Evolutionary conservation across 2,113 vertebrate genomes (phyloP).

Genomic region (Crotalus helleri): DNA sequence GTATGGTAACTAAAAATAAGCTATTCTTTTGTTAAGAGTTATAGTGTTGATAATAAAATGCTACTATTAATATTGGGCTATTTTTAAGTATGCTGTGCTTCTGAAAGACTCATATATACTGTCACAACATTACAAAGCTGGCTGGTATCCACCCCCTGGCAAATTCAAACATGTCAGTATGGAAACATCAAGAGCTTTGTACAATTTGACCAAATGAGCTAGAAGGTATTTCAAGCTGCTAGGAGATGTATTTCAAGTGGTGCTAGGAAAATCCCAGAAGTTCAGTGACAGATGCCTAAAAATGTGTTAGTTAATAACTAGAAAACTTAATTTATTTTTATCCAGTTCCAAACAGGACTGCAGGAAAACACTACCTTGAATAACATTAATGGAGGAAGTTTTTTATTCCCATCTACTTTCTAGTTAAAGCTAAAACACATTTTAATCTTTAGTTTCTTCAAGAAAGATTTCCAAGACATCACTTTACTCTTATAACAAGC

Average conservation of each 20-base stretch:
- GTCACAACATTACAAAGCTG: constrained; percentile 29
- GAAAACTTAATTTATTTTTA: not conserved
- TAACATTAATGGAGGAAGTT: not conserved
- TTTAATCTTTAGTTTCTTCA: not conserved
- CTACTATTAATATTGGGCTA: not conserved
- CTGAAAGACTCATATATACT: constrained; percentile 32
- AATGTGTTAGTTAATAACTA: not conserved
- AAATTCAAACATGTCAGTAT: constrained; percentile 43
- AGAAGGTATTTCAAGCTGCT: constrained; percentile 33
- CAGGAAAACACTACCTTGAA: not conserved
- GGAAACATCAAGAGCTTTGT: constrained; percentile 24
- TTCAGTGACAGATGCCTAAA: not conserved
- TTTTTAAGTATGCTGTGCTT: constrained; percentile 47
- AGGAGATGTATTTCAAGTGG: not conserved
- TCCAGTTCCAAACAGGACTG: not conserved
- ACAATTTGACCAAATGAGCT: constrained; percentile 24
- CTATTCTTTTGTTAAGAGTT: not conserved
- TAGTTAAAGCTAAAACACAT: not conserved
- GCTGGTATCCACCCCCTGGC: constrained; percentile 44
- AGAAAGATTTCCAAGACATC: not conserved
- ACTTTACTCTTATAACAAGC: too few species aligned
- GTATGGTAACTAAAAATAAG: not conserved
- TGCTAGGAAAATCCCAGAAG: not conserved
- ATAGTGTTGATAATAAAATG: not conserved
- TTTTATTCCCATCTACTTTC: not conserved